phyloP scores from a whole-genome alignment of 2,888 invertebrate genomes.

The Phragmatobia fuliginosa region DNA sequence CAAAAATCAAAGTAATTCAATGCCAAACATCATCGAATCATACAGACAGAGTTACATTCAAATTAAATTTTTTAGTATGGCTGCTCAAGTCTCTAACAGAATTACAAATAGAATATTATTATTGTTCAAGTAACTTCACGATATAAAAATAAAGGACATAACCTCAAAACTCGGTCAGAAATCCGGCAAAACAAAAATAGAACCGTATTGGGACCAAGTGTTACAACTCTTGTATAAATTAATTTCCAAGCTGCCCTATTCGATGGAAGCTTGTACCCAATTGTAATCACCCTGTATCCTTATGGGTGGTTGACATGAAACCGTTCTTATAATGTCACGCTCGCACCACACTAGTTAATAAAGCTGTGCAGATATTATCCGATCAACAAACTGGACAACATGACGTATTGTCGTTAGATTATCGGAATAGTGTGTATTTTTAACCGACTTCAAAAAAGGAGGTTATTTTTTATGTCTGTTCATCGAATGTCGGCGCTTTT shows the following conservation, averaged over 20 bases:
- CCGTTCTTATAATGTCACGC: constrained; percentile 39
- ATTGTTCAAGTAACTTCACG: background rate
- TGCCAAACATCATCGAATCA: no score
- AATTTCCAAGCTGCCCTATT: constrained; percentile 21
- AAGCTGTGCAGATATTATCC: constrained; percentile 25
- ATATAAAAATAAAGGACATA: background rate
- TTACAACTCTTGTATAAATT: constrained; percentile 14
- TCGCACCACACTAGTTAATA: constrained; percentile 9
- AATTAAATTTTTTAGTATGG: no score
- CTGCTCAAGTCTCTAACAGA: no score
- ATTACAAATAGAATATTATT: background rate
- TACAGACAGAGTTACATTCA: no score
- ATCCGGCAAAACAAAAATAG: constrained; percentile 16
- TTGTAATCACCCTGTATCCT: constrained; percentile 34
- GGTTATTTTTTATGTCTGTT: no score
- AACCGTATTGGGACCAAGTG: background rate
- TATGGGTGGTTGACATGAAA: constrained; percentile 42
- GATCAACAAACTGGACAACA: background rate
- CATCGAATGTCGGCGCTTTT: no score
- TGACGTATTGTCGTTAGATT: no score
- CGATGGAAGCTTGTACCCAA: constrained; percentile 32
- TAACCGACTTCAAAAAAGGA: no score
- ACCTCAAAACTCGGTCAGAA: constrained; percentile 8
- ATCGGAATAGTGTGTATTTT: no score
- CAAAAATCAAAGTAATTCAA: no score